Conservation (phyloP, 2,113 vertebrate genomes). For the Ceuthmochares aereus region DNA sequence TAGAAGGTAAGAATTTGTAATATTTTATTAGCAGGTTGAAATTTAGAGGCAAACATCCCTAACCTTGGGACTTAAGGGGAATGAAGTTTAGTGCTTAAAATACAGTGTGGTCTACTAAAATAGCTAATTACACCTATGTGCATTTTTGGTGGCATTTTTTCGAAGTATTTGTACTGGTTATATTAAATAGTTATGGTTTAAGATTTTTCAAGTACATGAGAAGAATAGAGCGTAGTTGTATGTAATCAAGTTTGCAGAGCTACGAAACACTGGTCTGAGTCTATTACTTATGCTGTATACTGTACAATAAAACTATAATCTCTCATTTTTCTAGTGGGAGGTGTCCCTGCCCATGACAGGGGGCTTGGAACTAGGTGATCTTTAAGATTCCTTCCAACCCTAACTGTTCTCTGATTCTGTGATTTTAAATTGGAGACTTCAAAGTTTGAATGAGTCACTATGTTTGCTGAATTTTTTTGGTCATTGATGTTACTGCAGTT, state of each 20-base stretch:
- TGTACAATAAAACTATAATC: background rate
- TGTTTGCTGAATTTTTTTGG: background rate
- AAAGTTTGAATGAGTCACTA: background rate
- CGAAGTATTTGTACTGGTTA: background rate
- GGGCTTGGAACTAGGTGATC: too few species aligned
- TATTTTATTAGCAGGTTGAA: background rate
- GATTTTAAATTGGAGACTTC: background rate
- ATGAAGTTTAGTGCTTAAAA: background rate
- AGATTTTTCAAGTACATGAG: background rate
- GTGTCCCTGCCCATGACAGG: too few species aligned
- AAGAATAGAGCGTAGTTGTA: background rate
- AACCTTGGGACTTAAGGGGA: background rate
- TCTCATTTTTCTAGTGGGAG: background rate
- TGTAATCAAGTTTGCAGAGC: background rate
- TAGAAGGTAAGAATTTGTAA: background rate
- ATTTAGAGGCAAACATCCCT: background rate
- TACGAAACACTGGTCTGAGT: background rate
- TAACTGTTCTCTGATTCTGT: too few species aligned
- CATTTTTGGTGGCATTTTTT: background rate
- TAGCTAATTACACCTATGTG: background rate
- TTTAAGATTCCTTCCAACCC: too few species aligned
- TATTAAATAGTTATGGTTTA: background rate
- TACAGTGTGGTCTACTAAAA: background rate
- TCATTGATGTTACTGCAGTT: background rate
- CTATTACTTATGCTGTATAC: background rate